Percentiles rank a stretch among this genome's conserved stretches.
Evolutionary conservation across 2,113 vertebrate genomes (phyloP).

Genomic region (Varanus salvator): DNA sequence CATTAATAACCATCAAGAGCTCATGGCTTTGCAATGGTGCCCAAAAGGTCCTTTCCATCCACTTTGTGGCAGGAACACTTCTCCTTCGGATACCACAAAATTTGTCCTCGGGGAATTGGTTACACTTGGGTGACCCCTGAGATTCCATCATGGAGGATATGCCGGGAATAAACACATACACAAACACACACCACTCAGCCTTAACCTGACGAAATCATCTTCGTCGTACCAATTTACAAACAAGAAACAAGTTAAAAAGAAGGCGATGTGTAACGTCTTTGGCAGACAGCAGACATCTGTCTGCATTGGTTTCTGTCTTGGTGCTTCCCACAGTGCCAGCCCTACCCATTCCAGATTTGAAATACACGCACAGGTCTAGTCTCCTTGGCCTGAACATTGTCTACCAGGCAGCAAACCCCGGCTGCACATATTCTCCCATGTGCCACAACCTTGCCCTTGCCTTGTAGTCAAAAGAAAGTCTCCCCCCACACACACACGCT

Average conservation of each 20-base stretch:
- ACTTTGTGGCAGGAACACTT: neutral
- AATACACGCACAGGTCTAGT: neutral
- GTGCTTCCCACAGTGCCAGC: neutral
- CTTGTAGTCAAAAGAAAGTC: neutral
- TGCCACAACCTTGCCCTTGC: neutral
- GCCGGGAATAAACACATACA: neutral
- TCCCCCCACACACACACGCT: neutral
- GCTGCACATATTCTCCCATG: rapidly evolving
- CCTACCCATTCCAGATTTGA: neutral
- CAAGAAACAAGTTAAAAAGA: neutral
- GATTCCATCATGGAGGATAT: neutral
- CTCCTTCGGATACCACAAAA: neutral
- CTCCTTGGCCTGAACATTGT: neutral
- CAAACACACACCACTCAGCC: neutral
- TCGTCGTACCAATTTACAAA: neutral
- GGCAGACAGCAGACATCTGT: neutral
- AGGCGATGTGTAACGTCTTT: neutral
- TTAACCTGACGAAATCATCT: neutral
- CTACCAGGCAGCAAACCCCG: neutral
- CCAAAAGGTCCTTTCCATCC: neutral
- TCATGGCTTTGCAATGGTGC: no score
- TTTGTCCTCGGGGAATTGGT: no score
- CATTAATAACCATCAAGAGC: no score
- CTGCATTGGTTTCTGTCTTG: neutral
- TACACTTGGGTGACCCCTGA: no score